Percentiles rank a stretch among this genome's conserved stretches.
Conservation (phyloP, 2,888 invertebrate genomes). For the Altica lythri region DNA sequence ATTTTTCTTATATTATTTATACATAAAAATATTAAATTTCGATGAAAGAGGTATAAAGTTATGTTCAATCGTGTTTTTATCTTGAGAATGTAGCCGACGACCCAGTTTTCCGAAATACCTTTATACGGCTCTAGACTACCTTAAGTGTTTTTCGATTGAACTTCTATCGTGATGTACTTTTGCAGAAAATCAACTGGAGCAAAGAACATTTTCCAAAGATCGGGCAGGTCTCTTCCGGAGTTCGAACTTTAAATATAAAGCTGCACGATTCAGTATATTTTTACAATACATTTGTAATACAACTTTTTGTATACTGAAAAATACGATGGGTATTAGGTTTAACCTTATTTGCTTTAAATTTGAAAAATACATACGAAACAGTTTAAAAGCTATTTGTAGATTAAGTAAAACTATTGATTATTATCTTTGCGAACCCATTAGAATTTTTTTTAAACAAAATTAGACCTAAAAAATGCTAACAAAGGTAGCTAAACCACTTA, state of each 20-base stretch:
- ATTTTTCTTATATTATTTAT: not conserved
- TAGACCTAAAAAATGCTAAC: too few relatives aligned
- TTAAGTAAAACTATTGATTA: too few relatives aligned
- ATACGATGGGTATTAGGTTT: too few relatives aligned
- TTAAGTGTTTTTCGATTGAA: constrained; percentile 30
- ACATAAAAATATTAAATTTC: constrained; percentile 10
- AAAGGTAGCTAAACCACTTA: too few relatives aligned
- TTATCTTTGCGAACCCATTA: too few relatives aligned
- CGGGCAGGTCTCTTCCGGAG: not conserved
- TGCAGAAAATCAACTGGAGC: constrained; percentile 19
- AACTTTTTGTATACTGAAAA: too few relatives aligned
- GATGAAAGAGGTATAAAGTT: constrained; percentile 4
- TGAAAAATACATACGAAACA: too few relatives aligned
- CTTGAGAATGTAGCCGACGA: constrained; percentile 1
- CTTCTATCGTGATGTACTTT: constrained; percentile 24
- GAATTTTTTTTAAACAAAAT: too few relatives aligned
- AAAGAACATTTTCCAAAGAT: not conserved
- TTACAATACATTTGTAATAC: too few relatives aligned
- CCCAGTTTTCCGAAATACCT: constrained; percentile 25
- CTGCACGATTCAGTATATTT: not conserved
- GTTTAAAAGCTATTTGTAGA: too few relatives aligned
- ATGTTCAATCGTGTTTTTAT: constrained; percentile 3
- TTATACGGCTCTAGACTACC: constrained; percentile 26
- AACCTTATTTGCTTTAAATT: too few relatives aligned
- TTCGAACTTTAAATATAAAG: constrained; percentile 1